Conservation (phyloP, 2,113 vertebrate species). For the Tetrao urogallus region DNA sequence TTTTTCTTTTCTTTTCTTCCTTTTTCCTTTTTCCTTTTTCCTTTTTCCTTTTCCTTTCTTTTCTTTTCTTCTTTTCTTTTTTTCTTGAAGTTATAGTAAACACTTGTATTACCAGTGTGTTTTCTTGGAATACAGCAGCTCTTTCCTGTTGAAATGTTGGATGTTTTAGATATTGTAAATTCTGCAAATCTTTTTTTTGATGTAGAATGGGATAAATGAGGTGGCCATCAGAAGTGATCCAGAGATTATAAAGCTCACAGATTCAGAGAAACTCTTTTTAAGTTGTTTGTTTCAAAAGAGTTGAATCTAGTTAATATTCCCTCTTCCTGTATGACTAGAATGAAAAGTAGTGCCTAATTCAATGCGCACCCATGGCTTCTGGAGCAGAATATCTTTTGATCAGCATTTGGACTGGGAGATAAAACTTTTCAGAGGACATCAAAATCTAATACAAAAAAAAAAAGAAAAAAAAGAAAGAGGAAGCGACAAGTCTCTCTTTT, state of each 20-base stretch:
- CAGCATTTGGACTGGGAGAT: neutral
- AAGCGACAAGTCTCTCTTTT: neutral
- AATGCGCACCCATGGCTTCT: neutral
- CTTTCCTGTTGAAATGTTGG: neutral
- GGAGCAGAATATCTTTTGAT: slow-evolving; percentile 32
- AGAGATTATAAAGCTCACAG: neutral
- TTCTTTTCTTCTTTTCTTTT: neutral
- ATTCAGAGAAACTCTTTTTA: neutral
- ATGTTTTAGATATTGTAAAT: neutral
- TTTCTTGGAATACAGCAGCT: neutral
- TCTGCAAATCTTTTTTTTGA: neutral
- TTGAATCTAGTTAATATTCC: neutral
- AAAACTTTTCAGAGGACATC: neutral
- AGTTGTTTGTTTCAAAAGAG: neutral
- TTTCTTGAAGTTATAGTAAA: neutral
- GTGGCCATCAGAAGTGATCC: neutral
- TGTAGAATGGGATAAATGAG: neutral
- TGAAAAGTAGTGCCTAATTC: neutral
- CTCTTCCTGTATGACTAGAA: neutral
- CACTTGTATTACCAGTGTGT: neutral
- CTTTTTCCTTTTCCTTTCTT: too few relatives aligned
- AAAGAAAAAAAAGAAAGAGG: neutral
- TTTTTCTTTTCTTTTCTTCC: too few relatives aligned
- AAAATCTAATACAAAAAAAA: slow-evolving; percentile 6
- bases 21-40: too few relatives aligned